Evolutionary conservation across 2,797 vertebrate genomes (phyloP).

Genomic region (Anguilla marmorata): DNA sequence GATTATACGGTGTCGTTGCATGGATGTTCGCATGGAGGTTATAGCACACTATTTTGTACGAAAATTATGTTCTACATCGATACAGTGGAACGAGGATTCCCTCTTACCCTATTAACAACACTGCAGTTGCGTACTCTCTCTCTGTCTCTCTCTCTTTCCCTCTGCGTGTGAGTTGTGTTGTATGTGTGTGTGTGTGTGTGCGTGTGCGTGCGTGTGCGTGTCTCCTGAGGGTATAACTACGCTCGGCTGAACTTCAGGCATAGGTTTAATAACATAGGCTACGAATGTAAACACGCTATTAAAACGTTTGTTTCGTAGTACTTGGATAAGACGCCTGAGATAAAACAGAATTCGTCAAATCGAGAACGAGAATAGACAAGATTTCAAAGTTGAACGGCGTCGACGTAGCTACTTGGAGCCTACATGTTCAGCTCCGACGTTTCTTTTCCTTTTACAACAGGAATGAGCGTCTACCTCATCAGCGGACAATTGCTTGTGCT

Average conservation of each 20-base stretch:
- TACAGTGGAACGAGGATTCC: not conserved
- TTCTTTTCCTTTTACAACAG: not conserved
- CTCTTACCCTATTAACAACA: not conserved
- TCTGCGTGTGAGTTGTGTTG: not conserved
- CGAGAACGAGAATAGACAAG: not conserved
- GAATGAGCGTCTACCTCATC: not conserved
- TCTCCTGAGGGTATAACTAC: not conserved
- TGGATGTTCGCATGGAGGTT: not conserved
- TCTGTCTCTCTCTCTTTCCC: too few species aligned
- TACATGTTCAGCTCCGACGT: not conserved
- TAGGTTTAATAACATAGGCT: not conserved
- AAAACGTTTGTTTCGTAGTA: not conserved
- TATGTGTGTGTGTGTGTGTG: constrained; percentile 9
- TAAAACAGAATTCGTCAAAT: not conserved
- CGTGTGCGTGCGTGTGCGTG: not conserved
- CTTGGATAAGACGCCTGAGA: not conserved
- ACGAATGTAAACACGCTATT: not conserved
- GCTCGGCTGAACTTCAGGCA: not conserved
- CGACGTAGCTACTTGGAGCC: not conserved
- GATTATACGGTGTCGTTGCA: not conserved
- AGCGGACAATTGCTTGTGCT: not conserved
- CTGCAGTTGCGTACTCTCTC: not conserved
- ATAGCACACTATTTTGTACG: not conserved
- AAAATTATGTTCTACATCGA: not conserved
- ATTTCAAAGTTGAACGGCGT: not conserved